phyloP scores from a whole-genome alignment of 2,888 invertebrate genomes.

The Thera britannica region DNA sequence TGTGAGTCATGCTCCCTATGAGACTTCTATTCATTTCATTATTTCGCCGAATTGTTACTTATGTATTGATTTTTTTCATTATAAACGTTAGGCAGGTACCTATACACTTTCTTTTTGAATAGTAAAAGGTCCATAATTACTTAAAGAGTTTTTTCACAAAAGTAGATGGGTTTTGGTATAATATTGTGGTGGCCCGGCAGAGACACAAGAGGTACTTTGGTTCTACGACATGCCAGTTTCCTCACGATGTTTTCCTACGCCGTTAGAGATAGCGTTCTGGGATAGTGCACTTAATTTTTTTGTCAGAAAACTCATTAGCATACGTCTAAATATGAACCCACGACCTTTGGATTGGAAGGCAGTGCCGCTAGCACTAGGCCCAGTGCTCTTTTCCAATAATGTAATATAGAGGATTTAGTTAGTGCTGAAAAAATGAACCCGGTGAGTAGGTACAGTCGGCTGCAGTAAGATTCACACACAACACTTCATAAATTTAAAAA shows the following conservation, averaged over 20 bases:
- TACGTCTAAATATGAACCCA: no score
- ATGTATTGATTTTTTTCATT: not conserved
- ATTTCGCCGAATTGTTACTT: not conserved
- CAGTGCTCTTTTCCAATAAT: not conserved
- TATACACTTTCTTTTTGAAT: not conserved
- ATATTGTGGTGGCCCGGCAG: no score
- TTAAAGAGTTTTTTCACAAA: not conserved
- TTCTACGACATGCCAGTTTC: no score
- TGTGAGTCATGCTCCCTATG: not conserved
- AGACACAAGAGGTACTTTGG: no score
- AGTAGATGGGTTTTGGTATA: not conserved
- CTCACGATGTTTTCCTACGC: no score
- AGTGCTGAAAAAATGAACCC: not conserved
- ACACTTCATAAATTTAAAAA: no score
- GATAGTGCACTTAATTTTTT: no score
- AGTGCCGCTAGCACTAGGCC: no score
- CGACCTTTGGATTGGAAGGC: no score
- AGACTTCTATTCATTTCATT: slow-evolving; percentile 1
- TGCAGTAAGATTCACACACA: no score
- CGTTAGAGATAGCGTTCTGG: no score
- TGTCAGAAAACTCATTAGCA: no score
- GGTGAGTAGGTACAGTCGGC: not conserved
- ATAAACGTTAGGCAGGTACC: not conserved
- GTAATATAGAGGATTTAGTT: not conserved
- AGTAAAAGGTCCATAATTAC: not conserved